Evolutionary conservation across 2,113 vertebrate species (phyloP), one percentile per base, ranked within the genome.

Genomic region (Melanostigma gelatinosum): DNA sequence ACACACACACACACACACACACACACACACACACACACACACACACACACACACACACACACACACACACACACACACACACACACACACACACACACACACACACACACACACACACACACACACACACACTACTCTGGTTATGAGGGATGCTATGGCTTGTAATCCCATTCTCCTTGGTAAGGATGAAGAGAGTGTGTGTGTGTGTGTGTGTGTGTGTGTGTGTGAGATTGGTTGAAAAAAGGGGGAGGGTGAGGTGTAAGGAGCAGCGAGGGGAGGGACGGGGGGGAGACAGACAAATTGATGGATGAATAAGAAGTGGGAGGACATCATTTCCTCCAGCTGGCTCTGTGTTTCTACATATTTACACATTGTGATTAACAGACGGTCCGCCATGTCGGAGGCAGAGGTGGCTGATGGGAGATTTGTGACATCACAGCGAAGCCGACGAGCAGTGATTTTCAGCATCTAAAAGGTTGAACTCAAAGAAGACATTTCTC

Each of bases 151-250:
- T 91, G 90, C 93, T 91, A 92, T 72, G 94, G 87, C 94, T 95
- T 96, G 96, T 95, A 96, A 96, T 96, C 96, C 95, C 95, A 95
- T 96, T 95, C 96, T 94, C 94, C 90, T 84, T 91, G 92, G 95
- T 93, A 85, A 90, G 91, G 95, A 93, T 95, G 94, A 95, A 88
- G 92, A 46, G 60, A 40, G 68, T 50, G 62, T 80, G 92, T 93
- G 91, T 48, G 63, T 66, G 68, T 54, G 60, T 50, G 68, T 50
- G 62, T 80, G 73, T 66, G 52, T 61, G 72, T 65, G 60, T 54
- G 75, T 65, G 92, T 93, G 91, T 48, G 63, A 55, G 68, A 8
- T 9, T 63, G 18, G 13, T 6, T 50, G 89, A 3, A 40, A 10
- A 4, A 20, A 89, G 16, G 12, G 27, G 20, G 38, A 50, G 13